A percentile compares a stretch with the other conserved stretches of the same genome.
phyloP scores from a whole-genome alignment of 2,113 vertebrate species.

The Heterotis niloticus region DNA sequence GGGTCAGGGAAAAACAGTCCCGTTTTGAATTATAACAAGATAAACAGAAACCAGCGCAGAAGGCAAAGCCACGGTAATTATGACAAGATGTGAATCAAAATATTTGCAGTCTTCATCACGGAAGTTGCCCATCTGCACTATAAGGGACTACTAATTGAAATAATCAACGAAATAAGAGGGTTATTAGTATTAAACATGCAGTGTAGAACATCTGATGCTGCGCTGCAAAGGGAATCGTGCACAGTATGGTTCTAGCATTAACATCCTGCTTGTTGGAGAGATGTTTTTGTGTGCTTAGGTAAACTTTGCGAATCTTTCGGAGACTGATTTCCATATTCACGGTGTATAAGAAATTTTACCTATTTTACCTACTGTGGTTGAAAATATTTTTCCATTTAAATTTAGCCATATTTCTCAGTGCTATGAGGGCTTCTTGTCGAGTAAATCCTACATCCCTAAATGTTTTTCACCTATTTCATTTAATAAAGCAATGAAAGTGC shows the following conservation, averaged over 20 bases:
- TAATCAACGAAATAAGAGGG: background rate
- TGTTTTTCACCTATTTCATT: background rate
- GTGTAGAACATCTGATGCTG: background rate
- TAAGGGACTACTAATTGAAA: constrained; percentile 3
- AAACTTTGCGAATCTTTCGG: background rate
- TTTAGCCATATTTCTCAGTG: background rate
- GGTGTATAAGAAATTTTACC: too few species aligned
- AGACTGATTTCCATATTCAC: background rate
- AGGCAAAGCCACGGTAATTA: too few species aligned
- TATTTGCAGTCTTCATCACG: background rate
- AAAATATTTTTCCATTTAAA: background rate
- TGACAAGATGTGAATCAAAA: background rate
- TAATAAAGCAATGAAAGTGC: background rate
- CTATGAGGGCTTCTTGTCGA: background rate
- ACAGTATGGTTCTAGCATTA: background rate
- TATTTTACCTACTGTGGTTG: background rate
- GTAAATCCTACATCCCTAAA: background rate
- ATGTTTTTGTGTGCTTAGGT: background rate
- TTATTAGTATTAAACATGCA: background rate
- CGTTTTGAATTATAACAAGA: too few species aligned
- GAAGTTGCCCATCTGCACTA: background rate
- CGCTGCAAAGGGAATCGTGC: background rate
- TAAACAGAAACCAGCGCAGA: too few species aligned
- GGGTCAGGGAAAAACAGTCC: too few species aligned
- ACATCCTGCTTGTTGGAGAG: background rate